Evolutionary conservation across 2,888 invertebrate genomes (phyloP), one percentile per base, ranked within the genome.

Genomic region (Plusia festucae): DNA sequence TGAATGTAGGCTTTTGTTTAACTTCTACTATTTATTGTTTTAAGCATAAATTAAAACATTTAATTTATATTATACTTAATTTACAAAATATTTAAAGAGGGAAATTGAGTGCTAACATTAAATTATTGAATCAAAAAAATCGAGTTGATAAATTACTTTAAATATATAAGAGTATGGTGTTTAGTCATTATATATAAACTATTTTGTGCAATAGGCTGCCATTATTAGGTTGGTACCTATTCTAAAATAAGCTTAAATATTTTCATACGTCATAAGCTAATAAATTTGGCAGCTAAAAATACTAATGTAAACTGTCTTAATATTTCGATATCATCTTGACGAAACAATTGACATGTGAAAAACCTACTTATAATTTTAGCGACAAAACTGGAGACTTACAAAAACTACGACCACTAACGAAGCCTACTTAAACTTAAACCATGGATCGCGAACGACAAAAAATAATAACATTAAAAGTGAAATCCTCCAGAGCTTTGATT

Each of bases 401-500:
- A 87, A 88, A 88, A 82, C 82, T 76, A 82, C 82, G 84, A 84
- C 83, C 84, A 8, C 69, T 72, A 78, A 88, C 85, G 87, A 85
- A 87, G 85, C 81, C 58, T 74, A 82, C 84, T 84, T 81, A 81
- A 76, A 81, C 61, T 71, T 70, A 64, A 70, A 64, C 69, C 71
- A 64, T 49, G 60, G 49, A 64, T 67, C 62, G 70, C 61, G 71
- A 81, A 83, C 83, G 83, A 88, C 86, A 90, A 92, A 93, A 93
- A 92, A 92, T 88, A 90, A 88, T 84, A 91, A 91, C 89, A 93
- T 92, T 93, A 93, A 94, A 94, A 94, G 93, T 93, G 91, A 94
- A 94, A 95, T 93, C 92, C 94, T 92, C 90, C 82, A 90, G 88
- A 88, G 88, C 92, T 93, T 92, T 95, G 95, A 95, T 95, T 95